Percentiles rank a stretch among this genome's conserved stretches.
phyloP scores from a whole-genome alignment of 2,113 vertebrate genomes.

The Ginglymostoma cirratum region DNA sequence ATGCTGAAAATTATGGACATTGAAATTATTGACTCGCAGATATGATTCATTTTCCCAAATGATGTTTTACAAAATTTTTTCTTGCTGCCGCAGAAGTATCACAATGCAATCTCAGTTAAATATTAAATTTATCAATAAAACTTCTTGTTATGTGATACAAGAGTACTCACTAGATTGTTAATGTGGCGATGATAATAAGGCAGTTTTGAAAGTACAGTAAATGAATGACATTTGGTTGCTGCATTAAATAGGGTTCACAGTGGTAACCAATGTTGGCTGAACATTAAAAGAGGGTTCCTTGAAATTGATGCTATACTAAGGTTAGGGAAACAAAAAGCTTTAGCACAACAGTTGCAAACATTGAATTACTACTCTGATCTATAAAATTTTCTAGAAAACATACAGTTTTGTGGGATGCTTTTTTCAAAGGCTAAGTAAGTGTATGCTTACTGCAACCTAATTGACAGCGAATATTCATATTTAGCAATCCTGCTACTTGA shows the following conservation, averaged over 20 bases:
- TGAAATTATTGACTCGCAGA: no score
- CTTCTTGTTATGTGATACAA: neutral
- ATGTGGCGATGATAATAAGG: neutral
- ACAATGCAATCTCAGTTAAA: neutral
- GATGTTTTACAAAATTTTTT: neutral
- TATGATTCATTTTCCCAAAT: neutral
- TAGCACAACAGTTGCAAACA: neutral
- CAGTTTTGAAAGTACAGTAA: neutral
- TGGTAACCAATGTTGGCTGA: neutral
- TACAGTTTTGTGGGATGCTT: neutral
- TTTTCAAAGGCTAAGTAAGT: neutral
- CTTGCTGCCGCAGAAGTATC: neutral
- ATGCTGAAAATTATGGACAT: neutral
- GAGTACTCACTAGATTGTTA: neutral
- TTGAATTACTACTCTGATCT: neutral
- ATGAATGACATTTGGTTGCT: neutral
- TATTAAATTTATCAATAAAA: neutral
- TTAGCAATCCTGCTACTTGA: neutral
- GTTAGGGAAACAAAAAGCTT: neutral
- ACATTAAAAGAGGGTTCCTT: neutral
- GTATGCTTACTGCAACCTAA: neutral
- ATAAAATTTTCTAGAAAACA: neutral
- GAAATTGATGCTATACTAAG: neutral
- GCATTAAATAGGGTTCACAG: neutral
- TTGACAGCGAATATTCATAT: neutral